phyloP scores from a whole-genome alignment of 1,140 invertebrate genomes.

The Papilio machaon region DNA sequence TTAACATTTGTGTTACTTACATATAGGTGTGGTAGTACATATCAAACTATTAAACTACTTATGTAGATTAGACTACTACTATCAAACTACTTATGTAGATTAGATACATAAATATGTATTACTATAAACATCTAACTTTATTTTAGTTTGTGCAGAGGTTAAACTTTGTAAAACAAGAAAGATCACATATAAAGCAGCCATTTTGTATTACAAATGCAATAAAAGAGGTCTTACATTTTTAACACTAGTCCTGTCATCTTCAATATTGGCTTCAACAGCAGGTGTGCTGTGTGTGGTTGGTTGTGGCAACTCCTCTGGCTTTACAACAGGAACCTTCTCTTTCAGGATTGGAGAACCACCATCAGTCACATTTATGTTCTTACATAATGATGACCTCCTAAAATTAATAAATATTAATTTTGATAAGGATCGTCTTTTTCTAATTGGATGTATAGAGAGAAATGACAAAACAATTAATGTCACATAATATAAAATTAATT shows the following conservation, averaged over 20 bases:
- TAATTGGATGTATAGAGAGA: background rate
- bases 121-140: too few relatives aligned
- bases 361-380: constrained; percentile 61
- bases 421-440: too few relatives aligned
- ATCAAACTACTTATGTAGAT: too few relatives aligned
- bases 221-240: constrained; percentile 62
- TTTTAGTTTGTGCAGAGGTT: too few relatives aligned
- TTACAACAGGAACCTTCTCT: constrained; percentile 49
- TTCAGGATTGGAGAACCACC: constrained; percentile 52
- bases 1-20: too few relatives aligned
- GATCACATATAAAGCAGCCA: too few relatives aligned
- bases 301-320: constrained; percentile 44
- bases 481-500: background rate
- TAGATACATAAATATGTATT: too few relatives aligned
- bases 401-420: constrained; percentile 35
- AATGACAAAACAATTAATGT: background rate
- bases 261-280: constrained; percentile 41
- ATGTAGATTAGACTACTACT: too few relatives aligned
- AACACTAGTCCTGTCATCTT: constrained; percentile 66
- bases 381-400: constrained; percentile 73
- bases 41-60: too few relatives aligned
- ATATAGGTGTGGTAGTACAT: too few relatives aligned
- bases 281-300: constrained; percentile 42
- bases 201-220: background rate
- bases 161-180: too few relatives aligned